A percentile compares a stretch with the other conserved stretches of the same genome.
Evolutionary conservation across 2,113 vertebrate genomes (phyloP).

Genomic region (Antechinus stuartii): DNA sequence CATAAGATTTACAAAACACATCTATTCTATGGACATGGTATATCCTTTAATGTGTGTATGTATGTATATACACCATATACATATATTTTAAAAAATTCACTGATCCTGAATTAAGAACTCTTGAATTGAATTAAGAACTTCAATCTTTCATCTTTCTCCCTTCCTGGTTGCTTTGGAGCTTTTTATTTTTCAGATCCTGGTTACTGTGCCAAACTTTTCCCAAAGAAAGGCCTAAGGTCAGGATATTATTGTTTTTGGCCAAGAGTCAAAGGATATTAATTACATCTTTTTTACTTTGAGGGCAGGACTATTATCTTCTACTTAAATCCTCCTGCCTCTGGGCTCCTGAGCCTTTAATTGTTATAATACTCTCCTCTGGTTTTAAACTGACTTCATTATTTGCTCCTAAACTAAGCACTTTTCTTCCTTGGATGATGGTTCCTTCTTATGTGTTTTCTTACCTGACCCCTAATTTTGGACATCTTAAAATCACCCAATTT

Average conservation of each 20-base stretch:
- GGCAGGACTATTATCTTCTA: slow-evolving; percentile 19
- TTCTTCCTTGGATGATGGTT: neutral
- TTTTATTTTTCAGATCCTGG: neutral
- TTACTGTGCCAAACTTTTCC: neutral
- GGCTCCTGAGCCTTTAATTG: neutral
- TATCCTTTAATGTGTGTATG: neutral
- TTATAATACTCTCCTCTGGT: neutral
- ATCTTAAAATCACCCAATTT: neutral
- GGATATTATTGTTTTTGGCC: slow-evolving; percentile 12
- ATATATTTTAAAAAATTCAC: no score
- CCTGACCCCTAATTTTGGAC: neutral
- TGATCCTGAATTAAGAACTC: neutral
- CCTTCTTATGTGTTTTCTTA: neutral
- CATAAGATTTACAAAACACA: neutral
- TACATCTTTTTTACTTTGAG: neutral
- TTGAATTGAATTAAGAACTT: no score
- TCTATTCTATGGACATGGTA: neutral
- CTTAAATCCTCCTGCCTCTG: neutral
- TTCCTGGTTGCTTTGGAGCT: neutral
- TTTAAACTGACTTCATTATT: neutral
- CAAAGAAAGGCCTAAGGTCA: neutral
- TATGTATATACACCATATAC: neutral
- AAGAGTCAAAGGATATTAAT: slow-evolving; percentile 34
- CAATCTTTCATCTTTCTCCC: neutral
- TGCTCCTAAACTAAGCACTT: neutral